A percentile compares a stretch with the other conserved stretches of the same genome.
phyloP scores from a whole-genome alignment of 1,140 invertebrate species.

The Drosophila busckii region DNA sequence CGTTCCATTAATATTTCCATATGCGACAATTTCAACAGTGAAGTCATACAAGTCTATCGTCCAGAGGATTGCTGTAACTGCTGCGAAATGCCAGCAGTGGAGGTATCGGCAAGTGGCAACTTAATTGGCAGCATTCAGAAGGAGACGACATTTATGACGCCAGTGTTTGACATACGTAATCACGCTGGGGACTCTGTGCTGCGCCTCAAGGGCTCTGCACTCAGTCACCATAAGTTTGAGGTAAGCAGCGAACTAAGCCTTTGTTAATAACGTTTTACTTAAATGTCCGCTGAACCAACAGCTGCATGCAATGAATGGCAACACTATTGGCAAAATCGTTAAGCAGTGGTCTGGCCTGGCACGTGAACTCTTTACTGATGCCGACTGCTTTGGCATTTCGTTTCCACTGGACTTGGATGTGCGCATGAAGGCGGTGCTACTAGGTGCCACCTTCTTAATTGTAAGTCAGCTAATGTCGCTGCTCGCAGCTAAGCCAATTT shows the following conservation, averaged over 20 bases:
- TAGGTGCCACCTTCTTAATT: conserved; percentile 54
- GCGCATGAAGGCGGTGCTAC: conserved; percentile 59
- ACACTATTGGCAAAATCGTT: conserved; percentile 60
- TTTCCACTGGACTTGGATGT: conserved; percentile 59
- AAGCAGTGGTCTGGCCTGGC: conserved; percentile 58
- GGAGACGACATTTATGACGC: conserved; percentile 90
- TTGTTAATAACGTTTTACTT: too few relatives aligned
- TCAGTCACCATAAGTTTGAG: too few relatives aligned
- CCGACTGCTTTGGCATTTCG: conserved; percentile 55
- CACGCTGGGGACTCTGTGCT: conserved; percentile 87
- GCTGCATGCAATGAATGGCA: too few relatives aligned
- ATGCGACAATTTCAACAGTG: conserved; percentile 86
- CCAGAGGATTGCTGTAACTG: conserved; percentile 89
- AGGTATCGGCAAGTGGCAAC: conserved; percentile 85
- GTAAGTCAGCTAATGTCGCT: too few relatives aligned
- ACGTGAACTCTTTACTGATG: conserved; percentile 59
- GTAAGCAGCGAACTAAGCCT: too few relatives aligned
- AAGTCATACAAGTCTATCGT: conserved; percentile 87
- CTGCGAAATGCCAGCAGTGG: conserved; percentile 91
- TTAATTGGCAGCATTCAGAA: conserved; percentile 89
- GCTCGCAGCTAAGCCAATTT: too few relatives aligned
- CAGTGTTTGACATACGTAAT: conserved; percentile 90
- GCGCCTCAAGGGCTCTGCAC: conserved; percentile 92
- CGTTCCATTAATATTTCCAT: conserved; percentile 93
- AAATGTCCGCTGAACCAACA: too few relatives aligned